phyloP scores from a whole-genome alignment of 2,113 vertebrate genomes.

The Heterotilapia buettikoferi region DNA sequence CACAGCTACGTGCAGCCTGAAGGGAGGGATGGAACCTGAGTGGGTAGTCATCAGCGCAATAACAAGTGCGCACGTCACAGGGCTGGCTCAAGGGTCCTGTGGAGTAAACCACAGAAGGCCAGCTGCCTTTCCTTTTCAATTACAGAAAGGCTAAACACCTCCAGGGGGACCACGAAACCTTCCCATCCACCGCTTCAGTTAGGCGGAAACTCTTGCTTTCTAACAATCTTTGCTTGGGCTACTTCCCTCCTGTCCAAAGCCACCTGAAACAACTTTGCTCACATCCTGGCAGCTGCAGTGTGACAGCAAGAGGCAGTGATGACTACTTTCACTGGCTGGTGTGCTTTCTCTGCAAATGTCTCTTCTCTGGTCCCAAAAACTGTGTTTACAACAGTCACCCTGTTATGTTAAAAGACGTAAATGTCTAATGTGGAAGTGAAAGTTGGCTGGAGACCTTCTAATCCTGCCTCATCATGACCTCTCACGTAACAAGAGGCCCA shows the following conservation, averaged over 20 bases:
- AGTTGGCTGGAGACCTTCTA: not conserved
- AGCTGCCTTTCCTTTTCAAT: constrained; percentile 66
- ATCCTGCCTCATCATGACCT: not conserved
- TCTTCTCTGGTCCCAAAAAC: not conserved
- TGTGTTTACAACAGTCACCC: not conserved
- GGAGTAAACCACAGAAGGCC: constrained; percentile 57
- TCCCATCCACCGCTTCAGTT: constrained; percentile 49
- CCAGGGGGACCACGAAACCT: constrained; percentile 31
- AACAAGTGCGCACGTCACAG: constrained; percentile 67
- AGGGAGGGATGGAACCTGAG: constrained; percentile 61
- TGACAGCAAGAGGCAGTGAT: constrained; percentile 19
- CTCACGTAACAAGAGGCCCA: not conserved
- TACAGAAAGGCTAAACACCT: constrained; percentile 60
- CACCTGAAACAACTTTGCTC: constrained; percentile 61
- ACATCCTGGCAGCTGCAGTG: constrained; percentile 28
- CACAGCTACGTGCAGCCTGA: constrained; percentile 50
- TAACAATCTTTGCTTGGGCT: constrained; percentile 47
- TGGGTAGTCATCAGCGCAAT: constrained; percentile 61
- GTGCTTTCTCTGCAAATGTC: not conserved
- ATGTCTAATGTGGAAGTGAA: constrained; percentile 14
- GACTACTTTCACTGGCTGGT: constrained; percentile 11
- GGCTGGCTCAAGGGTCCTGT: constrained; percentile 43
- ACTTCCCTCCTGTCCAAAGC: constrained; percentile 34
- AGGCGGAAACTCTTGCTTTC: constrained; percentile 61
- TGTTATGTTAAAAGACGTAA: not conserved